Evolutionary conservation across 1,140 invertebrate species (phyloP).

Genomic region (Diorhabda sublineata): DNA sequence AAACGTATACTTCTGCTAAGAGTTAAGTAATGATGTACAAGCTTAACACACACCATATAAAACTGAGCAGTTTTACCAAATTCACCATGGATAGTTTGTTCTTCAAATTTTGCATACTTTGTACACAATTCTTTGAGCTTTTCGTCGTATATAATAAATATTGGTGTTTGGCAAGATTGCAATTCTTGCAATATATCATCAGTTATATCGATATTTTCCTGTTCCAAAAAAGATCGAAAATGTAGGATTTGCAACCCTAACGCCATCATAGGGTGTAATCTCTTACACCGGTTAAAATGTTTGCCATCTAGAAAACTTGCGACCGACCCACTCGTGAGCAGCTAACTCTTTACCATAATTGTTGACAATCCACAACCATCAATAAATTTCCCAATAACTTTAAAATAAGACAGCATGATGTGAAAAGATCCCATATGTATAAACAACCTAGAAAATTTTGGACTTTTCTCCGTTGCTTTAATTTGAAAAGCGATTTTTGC

Average conservation of each 20-base stretch:
- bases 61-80: slow-evolving; percentile 43
- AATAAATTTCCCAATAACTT: too few species aligned
- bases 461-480: slow-evolving; percentile 39
- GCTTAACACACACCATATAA: slow-evolving; percentile 39
- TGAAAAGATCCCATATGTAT: slow-evolving; percentile 51
- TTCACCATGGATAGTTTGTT: slow-evolving; percentile 31
- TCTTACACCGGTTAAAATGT: too few species aligned
- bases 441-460: slow-evolving; percentile 46
- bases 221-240: background rate
- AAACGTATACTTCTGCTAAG: slow-evolving; percentile 36
- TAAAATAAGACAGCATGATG: slow-evolving; percentile 40
- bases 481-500: slow-evolving; percentile 38
- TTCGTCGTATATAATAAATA: too few species aligned
- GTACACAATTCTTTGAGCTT: slow-evolving; percentile 11
- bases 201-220: too few species aligned
- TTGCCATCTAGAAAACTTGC: background rate
- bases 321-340: slow-evolving; percentile 22
- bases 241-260: slow-evolving; percentile 12
- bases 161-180: too few species aligned
- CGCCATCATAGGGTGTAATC: background rate
- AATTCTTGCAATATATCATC: too few species aligned
- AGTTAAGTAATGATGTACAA: slow-evolving; percentile 35
- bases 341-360: too few species aligned
- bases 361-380: too few species aligned
- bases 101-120: slow-evolving; percentile 32